A percentile compares a stretch with the other conserved stretches of the same genome.
These are phyloP conservation scores for Drosophila setosimentum DNA, from an alignment of 2,888 invertebrate species.

Conservation along the genomic window DNA sequence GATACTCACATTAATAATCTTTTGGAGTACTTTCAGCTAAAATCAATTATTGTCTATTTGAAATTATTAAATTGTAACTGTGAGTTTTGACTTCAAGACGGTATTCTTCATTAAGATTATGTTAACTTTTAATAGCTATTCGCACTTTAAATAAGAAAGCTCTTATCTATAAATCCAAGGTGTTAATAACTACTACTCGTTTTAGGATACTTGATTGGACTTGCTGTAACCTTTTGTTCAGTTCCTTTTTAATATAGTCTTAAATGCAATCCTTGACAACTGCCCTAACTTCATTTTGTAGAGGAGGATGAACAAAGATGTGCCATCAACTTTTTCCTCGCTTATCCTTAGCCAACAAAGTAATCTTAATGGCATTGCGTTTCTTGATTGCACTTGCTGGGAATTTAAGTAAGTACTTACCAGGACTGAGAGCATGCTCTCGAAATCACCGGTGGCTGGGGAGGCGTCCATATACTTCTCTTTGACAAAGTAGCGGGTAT, in stretches of 20 bases:
- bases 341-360: background rate
- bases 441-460: constrained; percentile 93
- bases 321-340: background rate
- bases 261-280: background rate
- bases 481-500: constrained; percentile 88
- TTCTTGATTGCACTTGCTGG: constrained; percentile 7
- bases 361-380: background rate
- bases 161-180: background rate
- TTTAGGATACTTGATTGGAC: background rate
- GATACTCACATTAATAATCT: background rate
- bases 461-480: constrained; percentile 90
- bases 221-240: background rate
- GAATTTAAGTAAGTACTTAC: constrained; percentile 85
- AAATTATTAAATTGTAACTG: too few relatives aligned
- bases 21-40: too few relatives aligned
- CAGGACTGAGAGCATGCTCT: constrained; percentile 94
- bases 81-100: too few relatives aligned
- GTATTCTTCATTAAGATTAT: background rate
- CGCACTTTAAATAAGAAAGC: background rate
- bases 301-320: background rate
- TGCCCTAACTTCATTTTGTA: background rate
- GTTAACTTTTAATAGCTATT: background rate
- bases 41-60: too few relatives aligned
- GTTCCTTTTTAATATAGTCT: background rate
- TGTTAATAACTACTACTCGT: background rate